phyloP scores from a whole-genome alignment of 1,140 invertebrate species.

The Medauroidea extradentata region DNA sequence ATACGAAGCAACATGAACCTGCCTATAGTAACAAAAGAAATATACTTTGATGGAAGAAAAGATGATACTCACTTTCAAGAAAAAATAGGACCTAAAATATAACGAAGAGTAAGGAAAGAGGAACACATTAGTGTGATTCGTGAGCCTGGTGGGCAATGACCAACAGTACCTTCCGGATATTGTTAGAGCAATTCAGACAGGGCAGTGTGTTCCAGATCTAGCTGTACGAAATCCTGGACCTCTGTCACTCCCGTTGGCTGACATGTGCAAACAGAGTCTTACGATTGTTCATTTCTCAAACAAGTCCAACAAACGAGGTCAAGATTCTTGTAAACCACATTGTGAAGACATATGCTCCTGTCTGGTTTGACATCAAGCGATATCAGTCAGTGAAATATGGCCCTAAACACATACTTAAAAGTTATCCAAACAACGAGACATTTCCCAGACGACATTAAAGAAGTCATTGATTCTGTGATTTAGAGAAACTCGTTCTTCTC shows the following conservation, averaged over 20 bases:
- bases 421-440: slow-evolving; percentile 17
- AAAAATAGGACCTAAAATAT: no score
- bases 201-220: no score
- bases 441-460: slow-evolving; percentile 9
- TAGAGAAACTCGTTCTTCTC: slow-evolving; percentile 24
- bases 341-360: slow-evolving; percentile 22
- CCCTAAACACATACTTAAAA: slow-evolving; percentile 18
- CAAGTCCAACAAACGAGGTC: slow-evolving; percentile 12
- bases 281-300: slow-evolving; percentile 19
- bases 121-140: no score
- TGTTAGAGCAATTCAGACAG: no score
- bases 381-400: slow-evolving; percentile 28
- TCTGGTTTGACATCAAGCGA: slow-evolving; percentile 35
- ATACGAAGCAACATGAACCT: no score
- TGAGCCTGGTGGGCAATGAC: no score
- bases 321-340: slow-evolving; percentile 19
- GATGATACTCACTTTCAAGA: not conserved
- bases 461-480: slow-evolving; percentile 27
- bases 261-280: slow-evolving; percentile 27
- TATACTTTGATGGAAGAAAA: slow-evolving; percentile 1
- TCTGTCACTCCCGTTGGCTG: slow-evolving; percentile 24
- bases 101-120: no score
- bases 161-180: no score
- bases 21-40: no score
- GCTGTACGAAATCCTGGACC: slow-evolving; percentile 10